Percentiles rank a stretch among this genome's conserved stretches.
Evolutionary conservation across 1,140 invertebrate genomes (phyloP).

Genomic region (Chrysomallon squamiferum): DNA sequence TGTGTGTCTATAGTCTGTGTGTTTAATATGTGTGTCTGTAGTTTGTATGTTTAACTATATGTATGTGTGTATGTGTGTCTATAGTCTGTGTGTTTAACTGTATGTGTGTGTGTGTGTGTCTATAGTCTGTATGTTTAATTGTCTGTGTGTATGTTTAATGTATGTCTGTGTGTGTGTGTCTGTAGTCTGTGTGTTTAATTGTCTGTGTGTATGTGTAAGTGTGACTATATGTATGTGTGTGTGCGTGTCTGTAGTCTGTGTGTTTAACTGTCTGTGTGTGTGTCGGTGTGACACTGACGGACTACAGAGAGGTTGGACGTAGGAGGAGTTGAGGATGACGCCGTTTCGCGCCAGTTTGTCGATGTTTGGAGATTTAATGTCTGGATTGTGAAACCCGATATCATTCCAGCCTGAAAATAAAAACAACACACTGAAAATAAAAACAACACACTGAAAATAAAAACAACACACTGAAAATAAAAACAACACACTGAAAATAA

Average conservation of each 20-base stretch:
- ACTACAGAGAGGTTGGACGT: too few species aligned
- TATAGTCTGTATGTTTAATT: not conserved
- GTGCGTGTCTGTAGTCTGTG: not conserved
- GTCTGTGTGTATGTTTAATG: not conserved
- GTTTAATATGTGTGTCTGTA: not conserved
- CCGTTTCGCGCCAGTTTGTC: too few species aligned
- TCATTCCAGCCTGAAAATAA: too few species aligned
- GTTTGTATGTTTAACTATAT: not conserved
- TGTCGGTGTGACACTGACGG: not conserved
- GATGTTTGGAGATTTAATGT: too few species aligned
- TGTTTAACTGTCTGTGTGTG: not conserved
- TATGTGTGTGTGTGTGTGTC: slow-evolving; percentile 8
- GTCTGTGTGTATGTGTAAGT: slow-evolving; percentile 9
- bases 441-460: too few species aligned
- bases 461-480: too few species aligned
- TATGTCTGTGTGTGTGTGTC: not conserved
- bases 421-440: too few species aligned
- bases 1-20: too few species aligned
- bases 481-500: too few species aligned
- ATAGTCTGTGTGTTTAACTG: slow-evolving; percentile 1
- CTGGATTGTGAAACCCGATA: too few species aligned
- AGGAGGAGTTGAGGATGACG: too few species aligned
- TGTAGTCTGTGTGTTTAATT: slow-evolving; percentile 2
- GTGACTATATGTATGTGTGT: not conserved
- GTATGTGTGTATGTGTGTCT: slow-evolving; percentile 1